These are phyloP conservation scores for Scolopax rusticola DNA, from an alignment of 2,797 vertebrate species.

Conservation along the genomic window DNA sequence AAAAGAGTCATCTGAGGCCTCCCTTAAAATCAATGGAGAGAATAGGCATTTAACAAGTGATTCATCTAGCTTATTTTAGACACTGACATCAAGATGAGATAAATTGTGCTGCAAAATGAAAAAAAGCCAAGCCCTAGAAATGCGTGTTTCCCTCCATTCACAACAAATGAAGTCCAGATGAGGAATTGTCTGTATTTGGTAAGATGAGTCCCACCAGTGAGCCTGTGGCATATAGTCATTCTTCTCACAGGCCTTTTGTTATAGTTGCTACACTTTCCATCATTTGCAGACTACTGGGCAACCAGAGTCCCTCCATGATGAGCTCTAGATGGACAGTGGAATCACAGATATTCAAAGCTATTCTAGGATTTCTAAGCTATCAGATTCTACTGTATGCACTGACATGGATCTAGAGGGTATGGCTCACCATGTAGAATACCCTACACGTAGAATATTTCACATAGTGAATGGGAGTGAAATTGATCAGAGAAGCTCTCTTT, in stretches of 20 bases:
- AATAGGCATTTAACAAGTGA: neutral
- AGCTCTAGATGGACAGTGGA: neutral
- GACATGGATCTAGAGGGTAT: neutral
- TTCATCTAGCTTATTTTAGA: conserved; percentile 28
- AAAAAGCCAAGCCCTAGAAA: neutral
- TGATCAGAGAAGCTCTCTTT: neutral
- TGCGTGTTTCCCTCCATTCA: neutral
- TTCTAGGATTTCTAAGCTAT: neutral
- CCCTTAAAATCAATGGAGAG: neutral
- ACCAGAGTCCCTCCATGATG: neutral
- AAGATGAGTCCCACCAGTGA: conserved; percentile 6
- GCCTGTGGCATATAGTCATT: neutral
- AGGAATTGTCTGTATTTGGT: neutral
- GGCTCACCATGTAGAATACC: neutral
- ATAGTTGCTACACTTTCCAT: neutral
- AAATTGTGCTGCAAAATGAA: neutral
- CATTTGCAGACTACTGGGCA: neutral
- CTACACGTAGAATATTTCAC: neutral
- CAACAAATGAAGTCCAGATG: neutral
- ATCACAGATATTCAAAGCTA: neutral
- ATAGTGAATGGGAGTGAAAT: neutral
- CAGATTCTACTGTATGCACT: neutral
- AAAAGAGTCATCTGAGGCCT: neutral
- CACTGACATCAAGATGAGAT: neutral
- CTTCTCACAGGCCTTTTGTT: neutral